Conservation (phyloP, 2,888 invertebrate species). For the Papilio protenor region DNA sequence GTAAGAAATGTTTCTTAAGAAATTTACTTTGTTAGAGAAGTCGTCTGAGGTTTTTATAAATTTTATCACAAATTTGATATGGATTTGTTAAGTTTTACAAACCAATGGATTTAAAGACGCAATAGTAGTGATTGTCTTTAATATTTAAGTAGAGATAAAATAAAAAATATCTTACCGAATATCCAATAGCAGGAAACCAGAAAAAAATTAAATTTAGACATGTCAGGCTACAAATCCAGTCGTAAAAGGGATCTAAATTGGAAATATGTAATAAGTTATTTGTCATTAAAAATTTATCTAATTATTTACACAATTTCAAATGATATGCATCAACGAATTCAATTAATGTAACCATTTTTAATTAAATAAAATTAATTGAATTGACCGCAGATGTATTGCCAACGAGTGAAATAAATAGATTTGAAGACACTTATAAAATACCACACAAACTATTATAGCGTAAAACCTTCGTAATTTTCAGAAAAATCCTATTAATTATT, state of each 20-base stretch:
- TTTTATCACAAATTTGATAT: too few species aligned
- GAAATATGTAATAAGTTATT: constrained; percentile 34
- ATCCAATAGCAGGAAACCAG: constrained; percentile 28
- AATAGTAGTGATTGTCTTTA: background rate
- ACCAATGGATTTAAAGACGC: too few species aligned
- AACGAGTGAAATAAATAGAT: background rate
- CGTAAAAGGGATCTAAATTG: constrained; percentile 33
- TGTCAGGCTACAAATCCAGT: constrained; percentile 14
- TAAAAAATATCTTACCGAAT: constrained; percentile 46
- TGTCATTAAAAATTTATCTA: constrained; percentile 40
- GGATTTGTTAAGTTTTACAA: too few species aligned
- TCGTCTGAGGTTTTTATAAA: too few species aligned
- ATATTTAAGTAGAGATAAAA: background rate
- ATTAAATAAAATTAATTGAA: constrained; percentile 16
- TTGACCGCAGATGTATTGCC: background rate
- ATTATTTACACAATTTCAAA: constrained; percentile 59
- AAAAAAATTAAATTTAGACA: constrained; percentile 39
- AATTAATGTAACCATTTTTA: constrained; percentile 47
- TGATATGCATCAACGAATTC: constrained; percentile 53
- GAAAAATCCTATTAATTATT: background rate
- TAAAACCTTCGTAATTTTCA: background rate
- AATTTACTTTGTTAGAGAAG: background rate
- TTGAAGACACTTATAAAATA: background rate
- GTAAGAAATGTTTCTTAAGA: background rate
- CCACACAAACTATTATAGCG: background rate